Evolutionary conservation across 2,888 invertebrate species (phyloP), one percentile per base, ranked within the genome.

Genomic region (Chydorus sphaericus): DNA sequence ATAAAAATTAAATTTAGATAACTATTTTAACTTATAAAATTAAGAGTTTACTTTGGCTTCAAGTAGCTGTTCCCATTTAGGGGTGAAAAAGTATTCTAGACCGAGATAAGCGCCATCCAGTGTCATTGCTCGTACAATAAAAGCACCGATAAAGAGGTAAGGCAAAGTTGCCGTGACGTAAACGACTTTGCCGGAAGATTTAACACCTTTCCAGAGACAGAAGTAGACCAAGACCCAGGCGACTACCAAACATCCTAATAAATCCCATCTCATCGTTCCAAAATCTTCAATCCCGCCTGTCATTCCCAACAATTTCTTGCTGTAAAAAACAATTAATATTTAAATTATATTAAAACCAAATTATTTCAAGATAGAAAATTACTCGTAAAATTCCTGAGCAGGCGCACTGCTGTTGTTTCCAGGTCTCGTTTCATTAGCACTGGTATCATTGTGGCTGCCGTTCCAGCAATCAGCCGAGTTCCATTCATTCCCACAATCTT

Each of bases 191-290:
- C 56, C 56, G 2, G 51, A 29, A 6, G 56, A 56, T 39, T 56
- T 56, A 26, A 56, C 52, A 16, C 56, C 56, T 73, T 93, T 94
- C 89, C 92, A 94, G 53, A 94, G 82, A 62, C 92, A 90, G 71
- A 94, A 90, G 73, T 94, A 96, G 55, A 94, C 90, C 64, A 94
- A 73, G 60, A 92, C 77, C 94, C 94, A 96, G 61, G 92, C 90
- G 65, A 87, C 82, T 54, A 93, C 77, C 56, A 94, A 76, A 66
- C 92, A 90, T 50, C 89, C 83, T 30, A 89, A 83, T 59, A 94
- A 72, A 67, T 93, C 90, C 88, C 90, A 90, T 64, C 90, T 77
- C 67, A 93, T 74, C 61, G 74, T 75, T 58, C 87, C 89, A 31
- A 85, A 82, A 63, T 79, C 82, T 66, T 91, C 87, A 59, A 93